Percentiles rank a stretch among this genome's conserved stretches.
These are phyloP conservation scores for Aleadryas rufinucha DNA, from an alignment of 2,113 vertebrate genomes.

Conservation along the genomic window DNA sequence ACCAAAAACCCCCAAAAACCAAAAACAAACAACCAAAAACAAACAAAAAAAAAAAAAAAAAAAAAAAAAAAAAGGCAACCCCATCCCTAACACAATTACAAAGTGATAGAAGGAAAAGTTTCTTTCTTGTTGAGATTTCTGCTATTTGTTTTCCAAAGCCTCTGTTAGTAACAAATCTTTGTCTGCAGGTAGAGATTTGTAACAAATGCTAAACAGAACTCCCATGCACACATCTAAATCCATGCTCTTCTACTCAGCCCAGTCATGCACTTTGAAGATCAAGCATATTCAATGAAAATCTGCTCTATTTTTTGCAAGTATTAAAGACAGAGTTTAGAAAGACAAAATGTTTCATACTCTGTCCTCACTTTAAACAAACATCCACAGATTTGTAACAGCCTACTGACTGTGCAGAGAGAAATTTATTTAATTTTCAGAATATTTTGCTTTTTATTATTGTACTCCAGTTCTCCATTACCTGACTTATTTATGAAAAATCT, in stretches of 20 bases:
- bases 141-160: neutral
- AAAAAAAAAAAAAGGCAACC: neutral
- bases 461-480: neutral
- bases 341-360: neutral
- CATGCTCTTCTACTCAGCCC: neutral
- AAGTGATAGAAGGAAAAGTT: neutral
- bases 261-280: neutral
- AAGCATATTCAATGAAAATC: neutral
- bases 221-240: neutral
- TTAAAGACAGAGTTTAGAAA: neutral
- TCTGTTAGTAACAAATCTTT: neutral
- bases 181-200: neutral
- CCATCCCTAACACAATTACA: neutral
- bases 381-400: accelerated
- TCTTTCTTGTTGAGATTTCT: neutral
- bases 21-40: too few species aligned
- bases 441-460: neutral
- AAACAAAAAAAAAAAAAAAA: neutral
- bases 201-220: neutral
- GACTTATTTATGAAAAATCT: neutral
- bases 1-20: too few species aligned
- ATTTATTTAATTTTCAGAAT: neutral
- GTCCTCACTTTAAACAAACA: neutral
- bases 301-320: neutral
- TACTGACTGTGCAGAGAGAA: neutral